Conservation (phyloP, 2,888 invertebrate genomes). For the Acleris holmiana region DNA sequence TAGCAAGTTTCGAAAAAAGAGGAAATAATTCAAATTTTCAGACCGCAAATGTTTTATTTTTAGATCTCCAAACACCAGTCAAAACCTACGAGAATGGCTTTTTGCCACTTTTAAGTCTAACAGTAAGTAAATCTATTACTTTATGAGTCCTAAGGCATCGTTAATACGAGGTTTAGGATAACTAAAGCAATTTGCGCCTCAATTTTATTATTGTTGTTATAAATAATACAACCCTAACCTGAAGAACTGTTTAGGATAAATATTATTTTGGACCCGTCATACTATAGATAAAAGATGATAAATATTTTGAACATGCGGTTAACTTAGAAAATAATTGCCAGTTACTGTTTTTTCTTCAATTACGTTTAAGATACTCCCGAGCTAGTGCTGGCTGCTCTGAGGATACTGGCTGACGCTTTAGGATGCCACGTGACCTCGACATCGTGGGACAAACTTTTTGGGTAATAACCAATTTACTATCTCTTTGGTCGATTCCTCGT, state of each 20-base stretch:
- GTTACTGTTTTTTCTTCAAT: too few species aligned
- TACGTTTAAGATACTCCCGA: constrained; percentile 85
- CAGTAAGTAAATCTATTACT: constrained; percentile 63
- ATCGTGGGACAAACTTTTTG: constrained; percentile 89
- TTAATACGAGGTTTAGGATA: too few species aligned
- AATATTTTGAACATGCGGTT: too few species aligned
- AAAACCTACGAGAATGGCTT: constrained; percentile 87
- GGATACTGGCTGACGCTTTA: constrained; percentile 90
- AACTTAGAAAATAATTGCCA: too few species aligned
- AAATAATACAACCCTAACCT: too few species aligned
- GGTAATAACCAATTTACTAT: constrained; percentile 53
- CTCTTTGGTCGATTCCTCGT: too few species aligned
- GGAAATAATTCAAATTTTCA: not conserved
- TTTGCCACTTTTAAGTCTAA: constrained; percentile 83
- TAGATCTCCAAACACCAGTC: constrained; percentile 85
- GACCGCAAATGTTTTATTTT: constrained; percentile 38
- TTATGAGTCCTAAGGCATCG: too few species aligned
- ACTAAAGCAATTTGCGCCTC: too few species aligned
- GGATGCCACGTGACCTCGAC: constrained; percentile 92
- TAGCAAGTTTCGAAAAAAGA: not conserved
- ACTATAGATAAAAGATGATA: too few species aligned
- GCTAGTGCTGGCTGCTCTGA: constrained; percentile 88
- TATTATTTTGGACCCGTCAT: too few species aligned
- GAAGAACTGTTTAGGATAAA: too few species aligned
- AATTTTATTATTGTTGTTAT: too few species aligned